A percentile compares a stretch with the other conserved stretches of the same genome.
phyloP scores from a whole-genome alignment of 1,140 invertebrate species.

The Microplitis mediator region DNA sequence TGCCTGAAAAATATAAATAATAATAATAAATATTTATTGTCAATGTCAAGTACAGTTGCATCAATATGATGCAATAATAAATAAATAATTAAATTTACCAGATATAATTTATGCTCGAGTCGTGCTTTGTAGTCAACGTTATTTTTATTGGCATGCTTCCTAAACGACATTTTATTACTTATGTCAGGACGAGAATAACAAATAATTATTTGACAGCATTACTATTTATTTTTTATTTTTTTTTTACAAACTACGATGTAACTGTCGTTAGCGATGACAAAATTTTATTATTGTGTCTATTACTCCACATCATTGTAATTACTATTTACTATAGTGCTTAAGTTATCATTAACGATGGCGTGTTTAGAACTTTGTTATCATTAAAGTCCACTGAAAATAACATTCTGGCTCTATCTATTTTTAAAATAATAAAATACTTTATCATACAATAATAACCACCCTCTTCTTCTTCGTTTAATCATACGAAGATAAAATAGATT shows the following conservation, averaged over 20 bases:
- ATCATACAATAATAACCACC: conserved; percentile 7
- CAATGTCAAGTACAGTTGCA: conserved; percentile 5
- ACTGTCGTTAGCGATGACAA: background rate
- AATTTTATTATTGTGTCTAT: background rate
- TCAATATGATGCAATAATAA: background rate
- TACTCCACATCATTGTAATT: background rate
- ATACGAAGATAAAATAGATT: too few relatives aligned
- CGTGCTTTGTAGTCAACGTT: conserved; percentile 68
- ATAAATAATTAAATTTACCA: conserved; percentile 58
- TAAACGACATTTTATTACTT: conserved; percentile 53
- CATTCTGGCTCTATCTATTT: background rate
- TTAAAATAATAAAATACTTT: background rate
- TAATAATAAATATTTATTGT: conserved; percentile 18
- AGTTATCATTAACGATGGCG: too few relatives aligned
- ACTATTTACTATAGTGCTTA: background rate
- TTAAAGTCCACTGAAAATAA: too few relatives aligned
- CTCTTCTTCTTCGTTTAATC: too few relatives aligned
- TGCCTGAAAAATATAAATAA: conserved; percentile 62
- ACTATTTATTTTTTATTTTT: background rate
- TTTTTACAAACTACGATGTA: background rate
- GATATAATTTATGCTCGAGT: conserved; percentile 74
- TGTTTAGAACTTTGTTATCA: too few relatives aligned
- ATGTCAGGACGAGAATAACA: conserved; percentile 50
- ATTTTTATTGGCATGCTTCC: conserved; percentile 52
- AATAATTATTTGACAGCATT: background rate